phyloP scores from a whole-genome alignment of 2,113 vertebrate genomes.

The Micronisus gabar region DNA sequence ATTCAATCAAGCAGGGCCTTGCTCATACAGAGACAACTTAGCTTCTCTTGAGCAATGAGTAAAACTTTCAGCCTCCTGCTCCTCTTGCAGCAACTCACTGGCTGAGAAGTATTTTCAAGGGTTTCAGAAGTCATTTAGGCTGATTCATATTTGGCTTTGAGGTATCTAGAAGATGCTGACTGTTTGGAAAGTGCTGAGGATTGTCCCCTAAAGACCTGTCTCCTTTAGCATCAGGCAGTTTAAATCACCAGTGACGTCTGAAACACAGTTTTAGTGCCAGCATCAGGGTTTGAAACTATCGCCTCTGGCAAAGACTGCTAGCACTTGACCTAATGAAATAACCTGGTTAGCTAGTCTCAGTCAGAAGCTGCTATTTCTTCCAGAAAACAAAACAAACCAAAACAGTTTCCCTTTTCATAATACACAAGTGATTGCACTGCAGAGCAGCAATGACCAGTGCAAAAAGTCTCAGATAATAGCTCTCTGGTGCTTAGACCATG shows the following conservation, averaged over 20 bases:
- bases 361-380: background rate
- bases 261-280: background rate
- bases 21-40: background rate
- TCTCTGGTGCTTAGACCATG: background rate
- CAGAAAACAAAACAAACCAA: background rate
- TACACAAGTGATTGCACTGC: background rate
- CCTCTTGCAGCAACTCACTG: background rate
- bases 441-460: background rate
- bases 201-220: background rate
- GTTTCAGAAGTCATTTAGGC: background rate
- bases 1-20: background rate
- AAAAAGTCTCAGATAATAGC: background rate
- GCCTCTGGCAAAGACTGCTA: background rate
- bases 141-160: background rate
- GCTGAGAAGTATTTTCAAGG: background rate
- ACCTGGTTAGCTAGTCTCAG: background rate
- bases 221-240: background rate
- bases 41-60: background rate
- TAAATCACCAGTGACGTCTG: background rate
- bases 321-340: background rate
- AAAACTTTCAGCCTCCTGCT: background rate
- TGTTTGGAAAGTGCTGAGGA: background rate
- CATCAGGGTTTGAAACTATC: background rate
- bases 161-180: background rate
- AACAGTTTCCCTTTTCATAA: background rate